Base-by-base conservation (phyloP, 2,797 vertebrate species). In the Botia almorhae region DNA sequence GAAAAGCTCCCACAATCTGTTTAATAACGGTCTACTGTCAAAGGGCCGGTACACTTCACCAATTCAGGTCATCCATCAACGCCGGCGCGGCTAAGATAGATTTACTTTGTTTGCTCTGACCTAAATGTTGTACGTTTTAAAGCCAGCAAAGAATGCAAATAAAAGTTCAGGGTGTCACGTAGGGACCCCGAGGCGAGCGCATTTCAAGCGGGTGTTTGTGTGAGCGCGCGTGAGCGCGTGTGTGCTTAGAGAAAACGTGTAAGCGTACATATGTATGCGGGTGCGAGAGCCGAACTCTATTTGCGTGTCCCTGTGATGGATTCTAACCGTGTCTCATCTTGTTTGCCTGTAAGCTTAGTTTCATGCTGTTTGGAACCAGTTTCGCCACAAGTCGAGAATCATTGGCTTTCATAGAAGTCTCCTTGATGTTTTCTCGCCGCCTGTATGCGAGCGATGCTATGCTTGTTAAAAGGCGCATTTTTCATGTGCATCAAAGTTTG, bases 11-110 rank as follows among this genome's bases (percentile, higher is more conserved):
- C 78, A 85, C 93, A 93, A 93, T 93, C 92, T 92, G 92, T 92
- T 93, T 93, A 92, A 93, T 93, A 94, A 94, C 93, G 91, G 88
- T 72, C 78, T 86, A 80, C 89, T 90, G 92, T 94, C 93, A 92
- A 89, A 92, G 90, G 93, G 92, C 89, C 90, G 88, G 87, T 84
- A 85, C 89, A 89, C 86, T 90, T 91, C 89, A 89, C 78, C 88
- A 70, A 86, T 85, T 83, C 85, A 48, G 90, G 92, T 92, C 92
- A 89, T 94, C 89, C 89, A 93, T 94, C 93, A 94, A 80, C 14
- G 86, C 83, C 85, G 91, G 70, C 79, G 70, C 58, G 2, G 33
- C 65, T 85, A 90, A 91, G 91, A 93, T 89, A 86, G 91, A 94
- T 93, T 88, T 82, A 88, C 90, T 89, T 92, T 88, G 85, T 84